Percentiles rank a stretch among this genome's conserved stretches.
These are phyloP conservation scores for Chironomus riparius DNA, from an alignment of 2,888 invertebrate species.

Conservation along the genomic window DNA sequence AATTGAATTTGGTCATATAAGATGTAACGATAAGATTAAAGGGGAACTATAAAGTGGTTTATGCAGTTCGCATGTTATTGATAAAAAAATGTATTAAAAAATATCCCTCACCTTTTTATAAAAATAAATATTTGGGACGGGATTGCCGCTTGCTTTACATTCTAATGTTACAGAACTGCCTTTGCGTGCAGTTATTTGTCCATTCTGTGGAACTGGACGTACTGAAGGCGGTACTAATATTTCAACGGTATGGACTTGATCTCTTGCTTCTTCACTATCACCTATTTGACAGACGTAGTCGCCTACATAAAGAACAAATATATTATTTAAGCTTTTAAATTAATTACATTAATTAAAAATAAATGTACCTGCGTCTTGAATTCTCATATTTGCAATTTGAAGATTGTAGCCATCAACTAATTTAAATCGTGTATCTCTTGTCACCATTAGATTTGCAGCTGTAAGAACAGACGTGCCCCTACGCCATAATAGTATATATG, in stretches of 20 bases:
- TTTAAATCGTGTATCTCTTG: slow-evolving; percentile 55
- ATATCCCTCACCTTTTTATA: slow-evolving; percentile 48
- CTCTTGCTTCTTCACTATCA: slow-evolving; percentile 53
- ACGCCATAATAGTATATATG: slow-evolving; percentile 58
- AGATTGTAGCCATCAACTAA: slow-evolving; percentile 61
- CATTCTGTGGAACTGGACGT: slow-evolving; percentile 53
- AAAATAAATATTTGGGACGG: slow-evolving; percentile 63
- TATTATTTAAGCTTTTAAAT: too few species aligned
- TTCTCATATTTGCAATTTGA: slow-evolving; percentile 59
- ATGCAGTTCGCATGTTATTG: too few species aligned
- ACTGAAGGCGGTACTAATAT: slow-evolving; percentile 61
- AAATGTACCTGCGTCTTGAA: slow-evolving; percentile 51
- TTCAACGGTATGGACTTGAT: slow-evolving; percentile 57
- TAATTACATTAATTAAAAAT: slow-evolving; percentile 29
- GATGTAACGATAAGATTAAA: background rate
- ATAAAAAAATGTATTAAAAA: too few species aligned
- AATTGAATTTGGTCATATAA: background rate
- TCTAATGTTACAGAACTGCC: slow-evolving; percentile 60
- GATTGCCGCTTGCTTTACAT: slow-evolving; percentile 63
- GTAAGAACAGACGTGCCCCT: slow-evolving; percentile 60
- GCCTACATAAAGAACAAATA: slow-evolving; percentile 31
- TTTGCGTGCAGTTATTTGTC: slow-evolving; percentile 58
- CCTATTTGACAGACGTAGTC: slow-evolving; percentile 66
- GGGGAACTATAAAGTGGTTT: background rate
- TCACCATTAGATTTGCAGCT: slow-evolving; percentile 61